Conservation (phyloP, 1,140 invertebrate genomes). For the Zaprionus nigranus region DNA sequence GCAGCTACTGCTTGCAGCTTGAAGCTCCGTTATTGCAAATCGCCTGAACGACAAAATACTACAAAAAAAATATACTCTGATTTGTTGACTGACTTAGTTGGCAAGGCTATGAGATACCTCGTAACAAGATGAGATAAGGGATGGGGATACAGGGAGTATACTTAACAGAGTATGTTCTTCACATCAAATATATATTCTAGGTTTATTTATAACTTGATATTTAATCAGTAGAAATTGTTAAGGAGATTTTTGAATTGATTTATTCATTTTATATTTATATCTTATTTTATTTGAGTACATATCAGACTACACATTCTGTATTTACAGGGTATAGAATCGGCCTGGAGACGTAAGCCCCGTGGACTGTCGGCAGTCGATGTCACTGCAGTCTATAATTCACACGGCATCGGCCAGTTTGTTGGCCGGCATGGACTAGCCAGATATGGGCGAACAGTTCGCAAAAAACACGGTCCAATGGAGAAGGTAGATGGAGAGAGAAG, state of each 20-base stretch:
- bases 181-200: background rate
- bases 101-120: background rate
- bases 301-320: no score
- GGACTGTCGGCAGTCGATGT: conserved; percentile 51
- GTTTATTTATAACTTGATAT: background rate
- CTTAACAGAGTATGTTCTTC: background rate
- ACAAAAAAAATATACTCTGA: conserved; percentile 1
- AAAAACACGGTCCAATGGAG: background rate
- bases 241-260: fast-evolving
- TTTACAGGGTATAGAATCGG: conserved; percentile 4
- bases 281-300: no score
- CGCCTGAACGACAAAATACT: conserved; percentile 32
- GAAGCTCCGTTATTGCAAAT: conserved; percentile 50
- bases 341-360: conserved; percentile 36
- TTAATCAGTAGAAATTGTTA: no score
- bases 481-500: background rate
- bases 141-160: background rate
- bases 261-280: no score
- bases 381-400: conserved; percentile 80
- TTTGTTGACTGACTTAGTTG: background rate
- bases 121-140: background rate
- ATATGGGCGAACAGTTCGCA: background rate
- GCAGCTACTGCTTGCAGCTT: conserved; percentile 25
- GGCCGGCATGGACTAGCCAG: conserved; percentile 18
- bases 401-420: conserved; percentile 16